These are phyloP conservation scores for Eurytemora carolleeae DNA, from an alignment of 1,140 invertebrate genomes.

Conservation along the genomic window DNA sequence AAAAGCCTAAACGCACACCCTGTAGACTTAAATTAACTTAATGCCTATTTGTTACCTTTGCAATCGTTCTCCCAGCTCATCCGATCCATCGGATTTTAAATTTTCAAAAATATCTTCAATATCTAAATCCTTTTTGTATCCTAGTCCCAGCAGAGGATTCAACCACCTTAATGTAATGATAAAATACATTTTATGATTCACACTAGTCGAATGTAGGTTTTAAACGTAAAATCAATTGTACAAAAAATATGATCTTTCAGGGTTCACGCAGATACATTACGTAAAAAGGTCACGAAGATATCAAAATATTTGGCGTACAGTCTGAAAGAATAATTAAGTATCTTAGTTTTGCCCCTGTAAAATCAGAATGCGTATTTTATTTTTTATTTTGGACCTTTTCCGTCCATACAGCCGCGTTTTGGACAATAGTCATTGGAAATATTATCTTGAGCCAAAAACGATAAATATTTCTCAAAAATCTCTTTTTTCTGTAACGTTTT, in stretches of 20 bases:
- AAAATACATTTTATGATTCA: constrained; percentile 9
- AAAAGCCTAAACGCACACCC: too few species aligned
- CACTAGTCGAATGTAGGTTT: too few species aligned
- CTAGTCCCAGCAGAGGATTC: constrained; percentile 32
- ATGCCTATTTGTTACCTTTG: constrained; percentile 27
- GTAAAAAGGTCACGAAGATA: background rate
- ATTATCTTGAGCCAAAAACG: too few species aligned
- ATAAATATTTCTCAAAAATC: too few species aligned
- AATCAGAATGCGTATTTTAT: too few species aligned
- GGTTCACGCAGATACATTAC: background rate
- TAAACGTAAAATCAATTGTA: background rate
- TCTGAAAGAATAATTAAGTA: background rate
- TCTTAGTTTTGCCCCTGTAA: too few species aligned
- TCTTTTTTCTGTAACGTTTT: too few species aligned
- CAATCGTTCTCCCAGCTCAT: constrained; percentile 29
- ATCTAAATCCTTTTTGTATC: constrained; percentile 32
- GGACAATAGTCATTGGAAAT: too few species aligned
- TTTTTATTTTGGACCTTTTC: too few species aligned
- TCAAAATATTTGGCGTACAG: background rate
- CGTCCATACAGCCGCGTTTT: too few species aligned
- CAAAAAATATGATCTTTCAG: background rate
- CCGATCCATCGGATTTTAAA: constrained; percentile 31
- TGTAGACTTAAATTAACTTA: background rate
- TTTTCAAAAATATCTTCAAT: constrained; percentile 35
- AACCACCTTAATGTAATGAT: constrained; percentile 29